Base-by-base conservation (phyloP, 2,797 vertebrate genomes). In the Gallinago nigripennis region DNA sequence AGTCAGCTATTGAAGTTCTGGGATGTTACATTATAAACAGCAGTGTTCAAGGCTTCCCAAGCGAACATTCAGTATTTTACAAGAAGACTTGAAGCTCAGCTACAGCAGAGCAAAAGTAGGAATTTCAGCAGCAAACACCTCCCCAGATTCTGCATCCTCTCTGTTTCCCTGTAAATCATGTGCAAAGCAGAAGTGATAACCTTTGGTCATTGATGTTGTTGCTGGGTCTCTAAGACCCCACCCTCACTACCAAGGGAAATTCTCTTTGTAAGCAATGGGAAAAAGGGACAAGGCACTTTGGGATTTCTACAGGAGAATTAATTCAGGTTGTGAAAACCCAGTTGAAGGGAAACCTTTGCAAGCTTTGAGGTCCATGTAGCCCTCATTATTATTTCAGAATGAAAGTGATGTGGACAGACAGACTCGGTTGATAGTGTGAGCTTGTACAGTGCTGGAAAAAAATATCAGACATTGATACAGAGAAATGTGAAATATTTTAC, bases 401-500 rank as follows among this genome's bases (percentile, higher is more conserved):
- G 43, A 82, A 95, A 93, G 78, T 77, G 75, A 88, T 86, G 60
- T 3, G 10, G 90, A 86, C 63, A 85, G 87, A 86, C 64, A 85
- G 86, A 86, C 31, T 48, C 33, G 0, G 23, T 82, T 64, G 53
- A 73, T 31, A 93, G 51, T 14, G n/a, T 70, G 81, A 82, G 60
- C 46, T 88, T 66, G 75, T 93, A 64, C 60, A 82, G 60, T 33
- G 35, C 33, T 58, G 73, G 20, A 69, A 90, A 87, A 89, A 94
- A 78, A 81, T 2, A 46, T 12, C 68, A 73, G 63, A 63, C 83
- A 86, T 86, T 88, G 95, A 94, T 94, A 92, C 11, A 82, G 60
- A 88, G 75, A 90, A 95, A 86, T 60, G n/a, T 60, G 63, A 88
- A 84, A 48, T 77, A 75, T 93, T 95, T 86, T 84, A 90, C 21